Evolutionary conservation across 2,888 invertebrate genomes (phyloP).

Genomic region (Apoderus coryli): DNA sequence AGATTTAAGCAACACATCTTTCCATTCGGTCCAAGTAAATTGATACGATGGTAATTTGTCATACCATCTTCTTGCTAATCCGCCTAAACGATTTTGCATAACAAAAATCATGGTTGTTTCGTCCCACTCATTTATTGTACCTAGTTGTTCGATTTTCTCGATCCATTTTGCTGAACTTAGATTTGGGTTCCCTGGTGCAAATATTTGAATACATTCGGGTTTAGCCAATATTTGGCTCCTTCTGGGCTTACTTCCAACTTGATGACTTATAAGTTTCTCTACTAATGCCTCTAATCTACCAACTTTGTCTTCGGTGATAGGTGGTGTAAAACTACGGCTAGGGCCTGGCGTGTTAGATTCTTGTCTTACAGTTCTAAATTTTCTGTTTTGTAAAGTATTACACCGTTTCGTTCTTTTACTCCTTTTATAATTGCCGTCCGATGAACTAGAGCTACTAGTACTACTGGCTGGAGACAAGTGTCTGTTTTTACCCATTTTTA

Average conservation of each 20-base stretch:
- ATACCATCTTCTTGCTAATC: slow-evolving; percentile 16
- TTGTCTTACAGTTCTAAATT: too few relatives aligned
- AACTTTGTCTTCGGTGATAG: too few relatives aligned
- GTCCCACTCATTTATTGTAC: slow-evolving; percentile 13
- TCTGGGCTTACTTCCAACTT: background rate
- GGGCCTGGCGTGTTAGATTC: too few relatives aligned
- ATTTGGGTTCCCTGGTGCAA: slow-evolving; percentile 9
- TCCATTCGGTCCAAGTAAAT: slow-evolving; percentile 15
- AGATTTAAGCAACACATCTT: too few relatives aligned
- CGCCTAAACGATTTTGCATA: slow-evolving; percentile 15
- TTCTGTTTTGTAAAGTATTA: too few relatives aligned
- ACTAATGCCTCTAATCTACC: slow-evolving; percentile 1
- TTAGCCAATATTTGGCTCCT: background rate
- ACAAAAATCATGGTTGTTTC: slow-evolving; percentile 11
- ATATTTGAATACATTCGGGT: slow-evolving; percentile 8
- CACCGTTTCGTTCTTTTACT: too few relatives aligned
- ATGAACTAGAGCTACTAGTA: slow-evolving; percentile 5
- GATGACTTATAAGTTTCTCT: slow-evolving; percentile 5
- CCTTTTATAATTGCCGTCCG: slow-evolving; percentile 3
- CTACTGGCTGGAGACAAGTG: too few relatives aligned
- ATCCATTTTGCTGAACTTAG: slow-evolving; percentile 9
- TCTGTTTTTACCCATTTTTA: too few relatives aligned
- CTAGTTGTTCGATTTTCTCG: slow-evolving; percentile 13
- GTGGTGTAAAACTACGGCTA: too few relatives aligned
- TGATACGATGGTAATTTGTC: slow-evolving; percentile 15